These are phyloP conservation scores for Turritopsis dohrnii DNA, from an alignment of 30 jellyfish, hydroid and myxozoan genomes.

Conservation along the genomic window DNA sequence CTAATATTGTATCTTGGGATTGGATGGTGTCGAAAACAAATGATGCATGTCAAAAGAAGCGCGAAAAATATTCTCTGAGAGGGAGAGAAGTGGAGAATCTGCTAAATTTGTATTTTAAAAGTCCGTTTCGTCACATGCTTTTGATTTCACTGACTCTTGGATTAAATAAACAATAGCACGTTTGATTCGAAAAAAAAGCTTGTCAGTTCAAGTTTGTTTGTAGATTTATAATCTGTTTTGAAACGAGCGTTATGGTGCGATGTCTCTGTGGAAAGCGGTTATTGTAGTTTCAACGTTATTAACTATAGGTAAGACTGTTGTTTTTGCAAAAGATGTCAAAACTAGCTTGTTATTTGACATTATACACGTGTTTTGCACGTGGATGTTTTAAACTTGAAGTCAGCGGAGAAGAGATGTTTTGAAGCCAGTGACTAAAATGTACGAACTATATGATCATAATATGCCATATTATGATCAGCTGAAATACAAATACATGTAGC, in stretches of 20 bases:
- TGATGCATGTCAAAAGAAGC: neutral
- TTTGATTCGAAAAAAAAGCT: neutral
- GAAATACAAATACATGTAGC: too few species aligned
- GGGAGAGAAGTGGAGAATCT: neutral
- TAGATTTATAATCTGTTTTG: neutral
- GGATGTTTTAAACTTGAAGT: too few species aligned
- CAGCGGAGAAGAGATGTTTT: too few species aligned
- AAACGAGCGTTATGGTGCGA: neutral
- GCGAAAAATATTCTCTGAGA: neutral
- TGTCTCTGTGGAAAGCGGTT: neutral
- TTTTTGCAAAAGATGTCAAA: neutral
- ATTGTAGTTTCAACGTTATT: neutral
- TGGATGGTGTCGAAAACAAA: too few species aligned
- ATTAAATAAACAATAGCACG: neutral
- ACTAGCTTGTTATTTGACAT: neutral
- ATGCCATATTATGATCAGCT: neutral
- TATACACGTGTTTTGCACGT: neutral
- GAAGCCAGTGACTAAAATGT: neutral
- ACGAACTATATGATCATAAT: neutral
- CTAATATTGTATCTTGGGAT: too few species aligned
- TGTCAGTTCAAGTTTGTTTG: neutral
- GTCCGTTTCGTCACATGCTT: neutral
- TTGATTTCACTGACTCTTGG: neutral
- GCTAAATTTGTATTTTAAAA: neutral
- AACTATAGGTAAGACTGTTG: neutral